These are phyloP conservation scores for Siniperca chuatsi DNA, from an alignment of 2,113 vertebrate species.

Conservation along the genomic window DNA sequence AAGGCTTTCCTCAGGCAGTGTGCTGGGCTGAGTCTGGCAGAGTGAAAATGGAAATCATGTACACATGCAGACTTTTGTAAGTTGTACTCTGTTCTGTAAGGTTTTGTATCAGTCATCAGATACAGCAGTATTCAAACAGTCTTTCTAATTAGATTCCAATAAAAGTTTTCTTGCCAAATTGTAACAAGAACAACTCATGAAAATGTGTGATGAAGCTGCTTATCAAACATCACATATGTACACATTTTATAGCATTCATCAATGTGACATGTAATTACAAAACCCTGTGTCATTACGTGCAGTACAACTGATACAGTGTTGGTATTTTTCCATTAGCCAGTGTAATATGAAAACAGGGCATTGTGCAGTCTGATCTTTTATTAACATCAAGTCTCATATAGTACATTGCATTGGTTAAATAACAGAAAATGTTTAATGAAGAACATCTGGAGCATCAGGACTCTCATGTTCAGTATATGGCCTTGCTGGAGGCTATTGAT, in stretches of 20 bases:
- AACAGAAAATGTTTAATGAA: slow-evolving; percentile 39
- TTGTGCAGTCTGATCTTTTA: slow-evolving; percentile 35
- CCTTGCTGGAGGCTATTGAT: slow-evolving; percentile 43
- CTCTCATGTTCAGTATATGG: slow-evolving; percentile 35
- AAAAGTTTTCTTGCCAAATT: neutral
- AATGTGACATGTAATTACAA: neutral
- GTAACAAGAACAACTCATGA: slow-evolving; percentile 11
- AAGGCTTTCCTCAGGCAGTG: slow-evolving; percentile 57
- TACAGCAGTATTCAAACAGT: neutral
- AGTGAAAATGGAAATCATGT: slow-evolving; percentile 46
- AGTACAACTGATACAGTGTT: neutral
- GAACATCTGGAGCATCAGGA: slow-evolving; percentile 60
- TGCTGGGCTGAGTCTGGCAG: slow-evolving; percentile 42
- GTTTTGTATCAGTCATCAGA: slow-evolving; percentile 25
- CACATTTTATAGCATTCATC: slow-evolving; percentile 10
- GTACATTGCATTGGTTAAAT: slow-evolving; percentile 45
- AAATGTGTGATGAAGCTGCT: slow-evolving; percentile 23
- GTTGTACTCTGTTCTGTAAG: slow-evolving; percentile 1
- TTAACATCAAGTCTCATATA: slow-evolving; percentile 43
- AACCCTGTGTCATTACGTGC: slow-evolving; percentile 4
- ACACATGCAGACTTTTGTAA: slow-evolving; percentile 24
- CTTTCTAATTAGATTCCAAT: neutral
- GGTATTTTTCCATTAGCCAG: slow-evolving; percentile 14
- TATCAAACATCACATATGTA: slow-evolving; percentile 25
- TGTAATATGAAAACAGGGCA: slow-evolving; percentile 32